A percentile compares a stretch with the other conserved stretches of the same genome.
These are phyloP conservation scores for Corvus moneduloides DNA, from an alignment of 2,113 vertebrate species.

Conservation along the genomic window DNA sequence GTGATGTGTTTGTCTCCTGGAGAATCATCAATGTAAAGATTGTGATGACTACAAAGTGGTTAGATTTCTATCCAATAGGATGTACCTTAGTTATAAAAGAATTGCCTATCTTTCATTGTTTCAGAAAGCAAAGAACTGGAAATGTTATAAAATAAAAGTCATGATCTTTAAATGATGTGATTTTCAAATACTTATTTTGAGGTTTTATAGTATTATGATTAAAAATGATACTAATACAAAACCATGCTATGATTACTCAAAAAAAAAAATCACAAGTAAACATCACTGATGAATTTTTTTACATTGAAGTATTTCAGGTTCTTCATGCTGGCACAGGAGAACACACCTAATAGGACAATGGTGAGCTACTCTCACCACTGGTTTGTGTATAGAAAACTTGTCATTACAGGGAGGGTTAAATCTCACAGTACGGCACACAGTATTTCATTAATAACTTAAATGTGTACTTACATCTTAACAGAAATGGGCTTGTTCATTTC, in stretches of 20 bases:
- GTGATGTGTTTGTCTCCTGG: background rate
- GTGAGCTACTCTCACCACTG: background rate
- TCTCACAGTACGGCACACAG: background rate
- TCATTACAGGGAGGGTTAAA: background rate
- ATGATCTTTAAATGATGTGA: background rate
- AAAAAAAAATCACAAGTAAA: background rate
- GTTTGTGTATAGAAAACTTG: background rate
- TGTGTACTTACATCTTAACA: background rate
- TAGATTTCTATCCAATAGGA: background rate
- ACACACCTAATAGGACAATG: background rate
- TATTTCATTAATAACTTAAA: background rate
- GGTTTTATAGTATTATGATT: background rate
- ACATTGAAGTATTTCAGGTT: background rate
- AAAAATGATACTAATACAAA: background rate
- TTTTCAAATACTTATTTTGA: background rate
- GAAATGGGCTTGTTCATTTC: background rate
- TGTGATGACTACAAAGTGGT: background rate
- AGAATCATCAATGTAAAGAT: background rate
- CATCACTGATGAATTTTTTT: background rate
- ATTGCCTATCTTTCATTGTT: background rate
- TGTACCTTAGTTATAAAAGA: background rate
- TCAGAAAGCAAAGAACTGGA: background rate
- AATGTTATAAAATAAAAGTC: background rate
- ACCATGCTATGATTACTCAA: accelerated
- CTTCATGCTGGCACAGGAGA: background rate